Evolutionary conservation across 1,140 invertebrate species (phyloP).

Genomic region (Brachystomella parvula): DNA sequence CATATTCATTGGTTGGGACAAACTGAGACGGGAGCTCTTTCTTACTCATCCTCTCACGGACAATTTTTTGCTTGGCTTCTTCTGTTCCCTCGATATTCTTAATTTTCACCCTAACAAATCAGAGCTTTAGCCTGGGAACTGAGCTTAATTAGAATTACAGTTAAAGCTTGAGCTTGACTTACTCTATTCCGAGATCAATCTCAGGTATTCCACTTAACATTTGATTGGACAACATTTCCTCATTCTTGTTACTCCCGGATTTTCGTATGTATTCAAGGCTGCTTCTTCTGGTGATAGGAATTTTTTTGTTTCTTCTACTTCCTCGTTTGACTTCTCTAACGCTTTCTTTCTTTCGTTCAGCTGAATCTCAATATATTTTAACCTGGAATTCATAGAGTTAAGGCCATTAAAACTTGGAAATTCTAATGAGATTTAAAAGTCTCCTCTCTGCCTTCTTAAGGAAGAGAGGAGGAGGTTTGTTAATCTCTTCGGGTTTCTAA

Average conservation of each 20-base stretch:
- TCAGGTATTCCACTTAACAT: conserved; percentile 99
- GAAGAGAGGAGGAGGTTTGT: no score
- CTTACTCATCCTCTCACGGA: conserved; percentile 80
- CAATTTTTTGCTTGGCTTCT: conserved; percentile 85
- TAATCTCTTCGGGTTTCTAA: no score
- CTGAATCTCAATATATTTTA: conserved; percentile 95
- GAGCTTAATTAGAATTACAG: background rate
- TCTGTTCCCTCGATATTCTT: conserved; percentile 96
- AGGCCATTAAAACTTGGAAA: background rate
- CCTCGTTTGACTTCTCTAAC: conserved; percentile 34
- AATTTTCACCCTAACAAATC: conserved; percentile 71
- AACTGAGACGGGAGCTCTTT: conserved; percentile 91
- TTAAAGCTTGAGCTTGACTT: conserved; percentile 40
- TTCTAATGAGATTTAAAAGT: no score
- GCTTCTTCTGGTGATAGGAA: conserved; percentile 80
- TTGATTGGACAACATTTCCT: conserved; percentile 99
- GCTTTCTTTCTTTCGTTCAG: conserved; percentile 62
- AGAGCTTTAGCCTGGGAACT: conserved; percentile 1
- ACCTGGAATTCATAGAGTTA: conserved; percentile 49
- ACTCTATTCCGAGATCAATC: conserved; percentile 96
- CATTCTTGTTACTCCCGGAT: conserved; percentile 71
- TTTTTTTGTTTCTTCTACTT: conserved; percentile 48
- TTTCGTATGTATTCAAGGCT: conserved; percentile 75
- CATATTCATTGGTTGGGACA: conserved; percentile 95
- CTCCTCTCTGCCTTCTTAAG: no score